Conservation (phyloP, 2,888 invertebrate species). For the Pristionchus japonicus region DNA sequence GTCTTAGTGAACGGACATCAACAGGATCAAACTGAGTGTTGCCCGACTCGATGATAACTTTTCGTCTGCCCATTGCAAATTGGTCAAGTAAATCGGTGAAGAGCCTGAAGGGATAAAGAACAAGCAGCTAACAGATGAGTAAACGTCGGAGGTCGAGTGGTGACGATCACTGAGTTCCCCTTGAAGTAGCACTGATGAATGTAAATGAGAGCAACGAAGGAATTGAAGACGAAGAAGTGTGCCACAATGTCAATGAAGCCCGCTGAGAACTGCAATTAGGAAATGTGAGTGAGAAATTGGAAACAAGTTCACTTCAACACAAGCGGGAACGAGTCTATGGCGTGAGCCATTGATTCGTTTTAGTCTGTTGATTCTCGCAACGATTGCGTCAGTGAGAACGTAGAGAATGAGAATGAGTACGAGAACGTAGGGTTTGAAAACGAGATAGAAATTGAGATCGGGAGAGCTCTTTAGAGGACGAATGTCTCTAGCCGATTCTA, state of each 20-base stretch:
- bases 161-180: background rate
- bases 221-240: background rate
- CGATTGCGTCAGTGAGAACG: background rate
- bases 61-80: background rate
- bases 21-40: background rate
- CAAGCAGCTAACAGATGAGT: background rate
- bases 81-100: background rate
- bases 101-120: background rate
- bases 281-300: too few species aligned
- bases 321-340: background rate
- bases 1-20: background rate
- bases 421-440: background rate
- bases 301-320: background rate
- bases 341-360: background rate
- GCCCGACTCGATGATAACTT: background rate
- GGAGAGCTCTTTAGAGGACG: background rate
- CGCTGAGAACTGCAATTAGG: background rate
- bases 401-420: background rate
- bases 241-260: background rate
- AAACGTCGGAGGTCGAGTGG: background rate
- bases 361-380: background rate
- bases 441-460: background rate
- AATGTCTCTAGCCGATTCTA: background rate
- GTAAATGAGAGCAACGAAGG: background rate
- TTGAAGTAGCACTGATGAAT: background rate